Conservation (phyloP, 1,140 invertebrate genomes). For the Ganaspis sp. region DNA sequence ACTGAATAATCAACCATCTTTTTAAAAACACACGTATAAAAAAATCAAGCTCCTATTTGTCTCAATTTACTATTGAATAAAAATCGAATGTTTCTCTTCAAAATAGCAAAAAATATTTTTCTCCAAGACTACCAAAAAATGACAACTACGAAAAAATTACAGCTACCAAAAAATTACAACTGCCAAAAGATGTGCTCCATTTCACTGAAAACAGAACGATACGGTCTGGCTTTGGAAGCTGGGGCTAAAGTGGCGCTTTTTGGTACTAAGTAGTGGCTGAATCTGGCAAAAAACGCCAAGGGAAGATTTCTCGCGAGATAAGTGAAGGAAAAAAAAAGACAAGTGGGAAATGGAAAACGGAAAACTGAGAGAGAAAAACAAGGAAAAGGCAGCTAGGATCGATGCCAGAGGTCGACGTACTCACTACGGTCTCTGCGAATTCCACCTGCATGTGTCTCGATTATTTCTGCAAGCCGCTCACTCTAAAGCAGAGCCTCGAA, state of each 20-base stretch:
- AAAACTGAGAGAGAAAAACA: conserved; percentile 53
- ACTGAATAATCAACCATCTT: no score
- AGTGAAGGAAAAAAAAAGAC: conserved; percentile 48
- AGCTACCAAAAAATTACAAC: no score
- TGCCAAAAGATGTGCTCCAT: no score
- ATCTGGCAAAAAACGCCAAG: not conserved
- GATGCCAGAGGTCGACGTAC: conserved; percentile 57
- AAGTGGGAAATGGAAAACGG: conserved; percentile 47
- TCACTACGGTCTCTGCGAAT: conserved; percentile 45
- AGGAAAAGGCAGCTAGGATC: conserved; percentile 53
- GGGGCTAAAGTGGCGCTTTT: not conserved
- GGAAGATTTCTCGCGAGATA: conserved; percentile 36
- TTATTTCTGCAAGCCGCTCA: conserved; percentile 46
- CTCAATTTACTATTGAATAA: no score
- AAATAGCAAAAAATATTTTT: no score
- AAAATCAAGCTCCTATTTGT: no score
- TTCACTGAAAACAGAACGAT: no score
- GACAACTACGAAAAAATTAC: no score
- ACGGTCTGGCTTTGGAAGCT: no score
- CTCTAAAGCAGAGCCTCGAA: not conserved
- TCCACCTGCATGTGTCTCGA: conserved; percentile 37
- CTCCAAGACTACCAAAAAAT: no score
- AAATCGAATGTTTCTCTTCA: no score
- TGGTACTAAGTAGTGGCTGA: not conserved
- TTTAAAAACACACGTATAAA: no score